Evolutionary conservation across 2,888 invertebrate species (phyloP).

Genomic region (Ptycholaimellus sp.): DNA sequence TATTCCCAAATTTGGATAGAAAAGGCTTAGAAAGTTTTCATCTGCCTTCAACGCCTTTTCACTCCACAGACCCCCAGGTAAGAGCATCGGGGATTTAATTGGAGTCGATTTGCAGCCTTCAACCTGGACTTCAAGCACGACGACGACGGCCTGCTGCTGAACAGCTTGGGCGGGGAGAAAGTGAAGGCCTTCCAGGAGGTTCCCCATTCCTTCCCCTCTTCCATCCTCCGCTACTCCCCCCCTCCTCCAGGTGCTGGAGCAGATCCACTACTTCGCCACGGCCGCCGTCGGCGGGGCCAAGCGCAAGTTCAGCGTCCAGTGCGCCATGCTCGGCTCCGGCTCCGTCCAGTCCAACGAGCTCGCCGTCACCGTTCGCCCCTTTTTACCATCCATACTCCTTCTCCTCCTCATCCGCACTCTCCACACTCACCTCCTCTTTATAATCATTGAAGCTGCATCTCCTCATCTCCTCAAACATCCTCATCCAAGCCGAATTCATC

Average conservation of each 20-base stretch:
- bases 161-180: slow-evolving; percentile 26
- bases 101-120: slow-evolving; percentile 42
- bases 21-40: no score
- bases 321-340: slow-evolving; percentile 39
- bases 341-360: slow-evolving; percentile 84
- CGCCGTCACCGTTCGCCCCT: slow-evolving; percentile 47
- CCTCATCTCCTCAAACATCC: no score
- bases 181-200: slow-evolving; percentile 26
- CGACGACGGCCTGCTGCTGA: slow-evolving; percentile 37
- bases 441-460: slow-evolving; percentile 1
- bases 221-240: no score
- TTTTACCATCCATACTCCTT: not conserved
- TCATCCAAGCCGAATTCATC: no score
- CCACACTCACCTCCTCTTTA: not conserved
- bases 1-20: no score
- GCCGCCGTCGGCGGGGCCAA: slow-evolving; percentile 72
- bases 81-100: no score
- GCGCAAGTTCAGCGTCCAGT: slow-evolving; percentile 56
- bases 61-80: no score
- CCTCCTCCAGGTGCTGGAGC: slow-evolving; percentile 26
- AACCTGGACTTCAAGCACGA: slow-evolving; percentile 62
- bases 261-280: slow-evolving; percentile 56
- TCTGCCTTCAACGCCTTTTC: no score
- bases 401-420: not conserved
- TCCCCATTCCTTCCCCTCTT: no score